A percentile compares a stretch with the other conserved stretches of the same genome.
Conservation (phyloP, 1,140 invertebrate species). For the Vanessa atalanta region DNA sequence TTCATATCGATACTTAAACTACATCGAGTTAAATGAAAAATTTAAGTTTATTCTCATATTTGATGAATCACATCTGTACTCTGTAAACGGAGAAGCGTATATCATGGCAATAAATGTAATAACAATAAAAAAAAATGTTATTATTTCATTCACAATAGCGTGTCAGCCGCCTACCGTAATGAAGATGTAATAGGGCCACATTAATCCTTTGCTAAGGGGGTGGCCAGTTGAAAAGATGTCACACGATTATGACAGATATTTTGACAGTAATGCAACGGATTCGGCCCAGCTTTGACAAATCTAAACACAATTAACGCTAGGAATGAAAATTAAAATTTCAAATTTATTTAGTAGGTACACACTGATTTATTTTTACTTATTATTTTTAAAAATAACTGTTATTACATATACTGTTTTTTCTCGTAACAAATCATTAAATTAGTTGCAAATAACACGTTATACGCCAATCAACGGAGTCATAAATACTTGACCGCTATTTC, state of each 20-base stretch:
- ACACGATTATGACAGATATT: conserved; percentile 79
- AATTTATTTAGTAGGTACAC: not conserved
- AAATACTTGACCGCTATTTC: conserved; percentile 1
- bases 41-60: conserved; percentile 5
- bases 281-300: conserved; percentile 43
- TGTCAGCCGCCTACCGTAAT: conserved; percentile 78
- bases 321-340: conserved; percentile 40
- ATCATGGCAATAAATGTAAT: conserved; percentile 67
- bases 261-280: conserved; percentile 78
- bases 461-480: not conserved
- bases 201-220: conserved; percentile 77
- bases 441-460: not conserved
- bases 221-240: conserved; percentile 76
- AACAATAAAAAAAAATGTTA: conserved; percentile 66
- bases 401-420: too few relatives aligned
- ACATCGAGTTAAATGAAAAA: not conserved
- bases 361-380: not conserved
- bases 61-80: conserved; percentile 49
- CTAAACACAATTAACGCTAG: conserved; percentile 57
- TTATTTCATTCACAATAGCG: conserved; percentile 61
- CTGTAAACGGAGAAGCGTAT: conserved; percentile 67
- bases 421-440: not conserved
- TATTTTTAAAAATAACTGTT: too few relatives aligned
- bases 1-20: not conserved
- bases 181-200: conserved; percentile 78